Evolutionary conservation across 1,140 invertebrate genomes (phyloP), one percentile per base, ranked within the genome.

Genomic region (Nephila pilipes): DNA sequence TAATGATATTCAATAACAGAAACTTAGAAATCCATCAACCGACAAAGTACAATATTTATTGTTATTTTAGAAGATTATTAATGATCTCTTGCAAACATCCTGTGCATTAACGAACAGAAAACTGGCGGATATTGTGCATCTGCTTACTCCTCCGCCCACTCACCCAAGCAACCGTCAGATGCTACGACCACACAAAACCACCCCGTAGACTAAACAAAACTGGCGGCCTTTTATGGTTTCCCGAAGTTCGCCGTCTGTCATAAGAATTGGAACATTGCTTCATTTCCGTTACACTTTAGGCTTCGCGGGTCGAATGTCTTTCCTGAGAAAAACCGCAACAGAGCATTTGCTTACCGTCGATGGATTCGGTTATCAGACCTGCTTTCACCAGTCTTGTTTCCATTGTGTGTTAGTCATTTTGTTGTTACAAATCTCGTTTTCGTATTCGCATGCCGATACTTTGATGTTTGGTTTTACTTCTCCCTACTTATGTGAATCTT

Each of bases 151-250:
- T 18, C 10, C 32, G 12, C 69, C 69, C 69, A 75, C 69, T 32
- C 69, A 29, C 25, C 46, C 46, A 46, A 46, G 46, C 63, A 65
- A 1, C n/a, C 25, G 69, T 4, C 12, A 2, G 14, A 20, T 6
- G 25, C 14, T 2, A 4, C 32, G 32, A 75, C 29, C 29, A 75
- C 65, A 69, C 16, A 36, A 8, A 75, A 32, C 29, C 29, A 75
- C 1, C 29, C 29, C 29, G 29, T 32, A 75, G 69, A 75, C 69
- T 75, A 75, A 75, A 75, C 69, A 75, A 75, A 75, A n/a, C 14
- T 10, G n/a, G n/a, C 63, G 25, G 63, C 69, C 69, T 75, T 75
- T 75, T 75, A 75, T 75, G 65, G 65, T 18, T 75, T 75, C 29
- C 25, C 29, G 3, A 18, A 20, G 25, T 29, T 25, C 8, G 5